Conservation (phyloP, 1,140 invertebrate genomes). For the Diprion similis region DNA sequence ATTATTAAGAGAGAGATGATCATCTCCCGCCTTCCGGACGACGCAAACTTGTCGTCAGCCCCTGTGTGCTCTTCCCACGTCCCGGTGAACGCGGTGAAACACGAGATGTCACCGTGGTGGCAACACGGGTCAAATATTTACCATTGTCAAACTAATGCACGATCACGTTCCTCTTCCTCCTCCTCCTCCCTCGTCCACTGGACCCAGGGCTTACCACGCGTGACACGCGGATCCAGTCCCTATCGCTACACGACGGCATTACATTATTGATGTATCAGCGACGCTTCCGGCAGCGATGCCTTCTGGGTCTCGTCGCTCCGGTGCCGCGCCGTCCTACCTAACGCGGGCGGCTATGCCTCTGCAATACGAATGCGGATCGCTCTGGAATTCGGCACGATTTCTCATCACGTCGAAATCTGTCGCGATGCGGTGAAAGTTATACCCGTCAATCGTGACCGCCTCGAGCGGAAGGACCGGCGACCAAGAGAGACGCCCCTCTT, state of each 20-base stretch:
- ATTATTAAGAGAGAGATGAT: slow-evolving; percentile 32
- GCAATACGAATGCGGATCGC: slow-evolving; percentile 4
- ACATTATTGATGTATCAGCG: too few relatives aligned
- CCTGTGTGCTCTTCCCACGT: slow-evolving; percentile 47
- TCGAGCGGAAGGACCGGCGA: background rate
- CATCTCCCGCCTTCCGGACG: slow-evolving; percentile 48
- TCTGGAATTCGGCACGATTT: slow-evolving; percentile 2
- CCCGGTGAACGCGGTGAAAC: background rate
- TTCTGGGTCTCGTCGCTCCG: background rate
- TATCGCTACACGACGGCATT: too few relatives aligned
- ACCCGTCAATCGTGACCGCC: background rate
- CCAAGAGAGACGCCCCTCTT: background rate
- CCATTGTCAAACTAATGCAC: slow-evolving; percentile 7
- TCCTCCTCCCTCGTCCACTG: slow-evolving; percentile 8
- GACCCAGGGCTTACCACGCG: background rate
- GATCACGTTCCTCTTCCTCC: slow-evolving; percentile 21
- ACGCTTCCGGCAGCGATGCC: too few relatives aligned
- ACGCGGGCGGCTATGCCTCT: background rate
- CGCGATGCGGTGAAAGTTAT: background rate
- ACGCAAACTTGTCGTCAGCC: slow-evolving; percentile 42
- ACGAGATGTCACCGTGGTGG: slow-evolving; percentile 5
- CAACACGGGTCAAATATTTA: slow-evolving; percentile 9
- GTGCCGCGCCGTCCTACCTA: too few relatives aligned
- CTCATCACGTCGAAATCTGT: slow-evolving; percentile 7
- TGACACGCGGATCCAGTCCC: background rate